These are phyloP conservation scores for Lutjanus argentimaculatus DNA, from an alignment of 2,797 vertebrate genomes.

Conservation along the genomic window DNA sequence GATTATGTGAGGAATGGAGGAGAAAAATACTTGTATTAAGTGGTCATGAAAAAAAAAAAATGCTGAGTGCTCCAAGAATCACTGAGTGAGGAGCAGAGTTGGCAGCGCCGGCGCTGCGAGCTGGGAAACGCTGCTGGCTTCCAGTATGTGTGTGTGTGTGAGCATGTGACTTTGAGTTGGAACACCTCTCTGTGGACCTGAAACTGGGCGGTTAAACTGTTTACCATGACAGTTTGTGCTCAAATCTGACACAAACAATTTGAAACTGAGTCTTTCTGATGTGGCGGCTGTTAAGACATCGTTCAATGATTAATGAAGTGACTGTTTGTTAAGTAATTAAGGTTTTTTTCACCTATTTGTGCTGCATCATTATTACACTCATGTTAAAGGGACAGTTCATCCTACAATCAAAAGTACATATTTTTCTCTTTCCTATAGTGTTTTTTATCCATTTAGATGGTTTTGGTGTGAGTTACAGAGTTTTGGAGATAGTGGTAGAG, in stretches of 20 bases:
- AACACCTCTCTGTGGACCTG: conserved; percentile 35
- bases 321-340: not conserved
- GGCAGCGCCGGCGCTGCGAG: conserved; percentile 32
- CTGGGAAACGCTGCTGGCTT: conserved; percentile 66
- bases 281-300: not conserved
- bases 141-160: conserved; percentile 51
- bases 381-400: not conserved
- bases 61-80: conserved; percentile 51
- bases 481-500: too few species aligned
- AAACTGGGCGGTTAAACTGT: conserved; percentile 17
- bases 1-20: conserved; percentile 40
- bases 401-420: too few species aligned
- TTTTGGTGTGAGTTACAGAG: too few species aligned
- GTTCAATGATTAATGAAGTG: not conserved
- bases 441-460: too few species aligned
- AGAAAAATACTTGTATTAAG: conserved; percentile 24
- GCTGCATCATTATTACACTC: not conserved
- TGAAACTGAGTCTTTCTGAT: not conserved
- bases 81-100: conserved; percentile 44
- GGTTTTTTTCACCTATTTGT: not conserved
- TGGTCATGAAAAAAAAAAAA: conserved; percentile 17
- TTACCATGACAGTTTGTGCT: conserved; percentile 14
- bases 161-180: conserved; percentile 58
- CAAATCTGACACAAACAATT: conserved; percentile 19
- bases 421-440: too few species aligned